Evolutionary conservation across 2,113 vertebrate species (phyloP), one percentile per base, ranked within the genome.

Genomic region (Sylvilagus bachmani): DNA sequence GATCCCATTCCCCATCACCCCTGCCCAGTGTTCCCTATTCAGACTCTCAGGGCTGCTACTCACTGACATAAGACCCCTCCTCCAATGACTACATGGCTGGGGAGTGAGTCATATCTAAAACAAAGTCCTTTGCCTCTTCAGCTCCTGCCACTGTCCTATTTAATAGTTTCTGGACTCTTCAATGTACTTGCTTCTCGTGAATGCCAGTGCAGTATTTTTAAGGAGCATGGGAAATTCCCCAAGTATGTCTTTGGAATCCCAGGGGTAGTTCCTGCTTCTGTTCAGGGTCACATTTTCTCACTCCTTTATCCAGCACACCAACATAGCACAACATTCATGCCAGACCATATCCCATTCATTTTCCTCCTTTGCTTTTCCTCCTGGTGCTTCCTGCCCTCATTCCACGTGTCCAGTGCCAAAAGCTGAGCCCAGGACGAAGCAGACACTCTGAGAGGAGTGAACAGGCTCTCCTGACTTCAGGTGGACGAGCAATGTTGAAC

Each of bases 271-370:
- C 33, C 17, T 19, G 38, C 33, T 71, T 94, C 33, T 53, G 12
- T 55, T 62, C 38, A 84, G 1, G 11, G 31, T 51, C 19, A 29
- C 19, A n/a, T 21, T 36, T 11, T 55, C 69, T 14, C n/a, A 87
- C 1, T 29, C 14, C 16, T 22, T 21, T 17, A 77, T 14, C 61
- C 33, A 64, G 13, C 1, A 5, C 3, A 77, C 61, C 29, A 53
- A 13, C 1, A 5, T 3, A 69, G 55, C 8, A 31, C 0, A 13
- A 10, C 1, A 21, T 53, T 27, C 21, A n/a, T 6, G 21, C 19
- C 58, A 80, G 22, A 64, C 5, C 24, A 5, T 5, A 67, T 27
- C 62, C 67, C 38, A 17, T 33, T 61, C 17, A 55, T 69, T 84
- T 82, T 22, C 64, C 1, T 51, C 0, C 5, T 14, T 70, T 22